Percentiles rank a stretch among this genome's conserved stretches.
Conservation (phyloP, 2,797 vertebrate species). For the Meriones psammophilus region DNA sequence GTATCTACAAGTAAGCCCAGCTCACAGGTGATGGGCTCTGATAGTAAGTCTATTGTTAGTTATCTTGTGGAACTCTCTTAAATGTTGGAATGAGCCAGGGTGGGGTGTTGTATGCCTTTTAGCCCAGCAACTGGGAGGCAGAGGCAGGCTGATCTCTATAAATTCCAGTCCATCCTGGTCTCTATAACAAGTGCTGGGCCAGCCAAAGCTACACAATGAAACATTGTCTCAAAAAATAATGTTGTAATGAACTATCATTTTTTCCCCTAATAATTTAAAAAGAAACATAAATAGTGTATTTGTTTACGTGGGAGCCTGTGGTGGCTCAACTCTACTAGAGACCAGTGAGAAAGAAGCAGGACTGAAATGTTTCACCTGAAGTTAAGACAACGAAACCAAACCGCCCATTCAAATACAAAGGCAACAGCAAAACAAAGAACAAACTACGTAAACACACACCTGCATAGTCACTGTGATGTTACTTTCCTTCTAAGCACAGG, state of each 20-base stretch:
- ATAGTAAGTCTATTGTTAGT: neutral
- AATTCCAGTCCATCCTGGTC: neutral
- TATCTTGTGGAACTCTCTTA: constrained; percentile 16
- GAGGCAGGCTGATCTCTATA: neutral
- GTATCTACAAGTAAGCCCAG: neutral
- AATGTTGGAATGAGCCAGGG: neutral
- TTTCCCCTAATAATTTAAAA: neutral
- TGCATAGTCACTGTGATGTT: neutral
- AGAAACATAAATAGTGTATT: neutral
- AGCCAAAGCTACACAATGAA: neutral
- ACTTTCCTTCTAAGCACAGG: neutral
- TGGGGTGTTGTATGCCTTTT: neutral
- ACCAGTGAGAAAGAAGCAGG: constrained; percentile 35
- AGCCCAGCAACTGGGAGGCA: neutral
- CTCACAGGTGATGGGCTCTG: neutral
- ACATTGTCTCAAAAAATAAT: neutral
- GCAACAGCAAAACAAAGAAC: too few relatives aligned
- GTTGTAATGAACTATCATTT: neutral
- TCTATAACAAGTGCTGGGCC: neutral
- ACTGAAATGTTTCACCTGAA: neutral
- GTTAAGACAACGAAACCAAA: neutral
- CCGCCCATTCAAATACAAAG: neutral
- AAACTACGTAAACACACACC: neutral
- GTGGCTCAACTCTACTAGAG: constrained; percentile 1
- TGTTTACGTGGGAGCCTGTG: neutral